phyloP scores from a whole-genome alignment of 1,140 invertebrate species.

The Heliconius melpomene region DNA sequence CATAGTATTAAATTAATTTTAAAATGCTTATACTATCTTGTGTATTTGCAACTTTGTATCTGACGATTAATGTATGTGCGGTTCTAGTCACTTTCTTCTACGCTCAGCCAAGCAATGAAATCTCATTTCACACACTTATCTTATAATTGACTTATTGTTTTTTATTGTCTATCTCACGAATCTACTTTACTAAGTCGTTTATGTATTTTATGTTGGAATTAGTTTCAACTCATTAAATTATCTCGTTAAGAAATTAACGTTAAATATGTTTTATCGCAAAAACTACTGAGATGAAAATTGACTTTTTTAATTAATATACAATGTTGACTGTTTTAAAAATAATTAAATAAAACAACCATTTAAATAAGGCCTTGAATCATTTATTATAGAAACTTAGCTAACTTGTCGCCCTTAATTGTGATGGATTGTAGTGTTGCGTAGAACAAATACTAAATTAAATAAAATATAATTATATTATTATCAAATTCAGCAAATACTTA shows the following conservation, averaged over 20 bases:
- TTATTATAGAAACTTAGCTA: conserved; percentile 33
- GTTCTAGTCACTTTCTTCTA: conserved; percentile 54
- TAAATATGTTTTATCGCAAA: background rate
- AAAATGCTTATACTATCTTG: background rate
- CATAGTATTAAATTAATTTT: background rate
- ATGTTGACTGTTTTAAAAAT: background rate
- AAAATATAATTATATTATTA: conserved; percentile 9
- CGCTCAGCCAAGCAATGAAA: conserved; percentile 51
- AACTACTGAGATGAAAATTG: background rate
- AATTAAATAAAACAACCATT: conserved; percentile 17
- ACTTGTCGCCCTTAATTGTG: conserved; percentile 44
- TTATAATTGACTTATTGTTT: conserved; percentile 45
- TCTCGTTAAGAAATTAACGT: background rate
- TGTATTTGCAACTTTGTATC: background rate
- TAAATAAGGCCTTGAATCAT: conserved; percentile 40
- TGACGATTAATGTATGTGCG: background rate
- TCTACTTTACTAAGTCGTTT: conserved; percentile 28
- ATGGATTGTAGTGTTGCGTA: conserved; percentile 39
- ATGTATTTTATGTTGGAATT: conserved; percentile 25
- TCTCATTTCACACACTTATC: conserved; percentile 51
- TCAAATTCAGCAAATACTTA: conserved; percentile 10
- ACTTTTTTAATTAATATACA: background rate
- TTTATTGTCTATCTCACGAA: conserved; percentile 36
- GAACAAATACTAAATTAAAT: conserved; percentile 17
- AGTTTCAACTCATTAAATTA: conserved; percentile 12